Conservation (phyloP, 2,888 invertebrate genomes). For the Nineta flava region DNA sequence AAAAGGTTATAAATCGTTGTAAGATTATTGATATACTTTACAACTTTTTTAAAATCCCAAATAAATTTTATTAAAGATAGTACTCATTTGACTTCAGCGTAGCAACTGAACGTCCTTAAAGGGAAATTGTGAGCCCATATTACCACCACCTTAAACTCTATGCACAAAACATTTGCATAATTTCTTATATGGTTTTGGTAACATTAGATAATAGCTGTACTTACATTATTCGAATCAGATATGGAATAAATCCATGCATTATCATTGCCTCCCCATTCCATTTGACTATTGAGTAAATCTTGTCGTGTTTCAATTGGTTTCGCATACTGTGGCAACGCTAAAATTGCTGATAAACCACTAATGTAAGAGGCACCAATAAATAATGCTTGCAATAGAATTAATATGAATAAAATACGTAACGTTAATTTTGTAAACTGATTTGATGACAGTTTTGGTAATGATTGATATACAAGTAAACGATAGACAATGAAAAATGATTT, state of each 20-base stretch:
- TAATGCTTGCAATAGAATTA: conserved; percentile 36
- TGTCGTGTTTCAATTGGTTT: conserved; percentile 43
- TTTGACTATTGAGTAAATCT: conserved; percentile 37
- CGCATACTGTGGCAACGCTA: conserved; percentile 42
- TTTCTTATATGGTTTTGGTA: no score
- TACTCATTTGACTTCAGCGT: no score
- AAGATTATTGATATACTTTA: no score
- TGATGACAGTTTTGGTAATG: not conserved
- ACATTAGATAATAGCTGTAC: no score
- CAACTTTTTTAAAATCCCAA: no score
- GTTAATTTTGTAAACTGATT: conserved; percentile 9
- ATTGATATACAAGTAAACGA: not conserved
- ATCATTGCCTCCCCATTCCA: conserved; percentile 49
- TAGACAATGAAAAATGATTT: not conserved
- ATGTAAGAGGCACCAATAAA: conserved; percentile 45
- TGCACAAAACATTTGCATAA: no score
- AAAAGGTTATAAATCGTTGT: no score
- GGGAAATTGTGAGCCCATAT: no score
- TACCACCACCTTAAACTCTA: no score
- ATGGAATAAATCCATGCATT: conserved; percentile 39
- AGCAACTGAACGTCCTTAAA: no score
- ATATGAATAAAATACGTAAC: conserved; percentile 28
- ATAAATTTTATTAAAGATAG: no score
- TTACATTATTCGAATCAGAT: no score
- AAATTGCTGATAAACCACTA: conserved; percentile 37